These are phyloP conservation scores for Neomicropteryx cornuta DNA, from an alignment of 1,140 invertebrate genomes.

Conservation along the genomic window DNA sequence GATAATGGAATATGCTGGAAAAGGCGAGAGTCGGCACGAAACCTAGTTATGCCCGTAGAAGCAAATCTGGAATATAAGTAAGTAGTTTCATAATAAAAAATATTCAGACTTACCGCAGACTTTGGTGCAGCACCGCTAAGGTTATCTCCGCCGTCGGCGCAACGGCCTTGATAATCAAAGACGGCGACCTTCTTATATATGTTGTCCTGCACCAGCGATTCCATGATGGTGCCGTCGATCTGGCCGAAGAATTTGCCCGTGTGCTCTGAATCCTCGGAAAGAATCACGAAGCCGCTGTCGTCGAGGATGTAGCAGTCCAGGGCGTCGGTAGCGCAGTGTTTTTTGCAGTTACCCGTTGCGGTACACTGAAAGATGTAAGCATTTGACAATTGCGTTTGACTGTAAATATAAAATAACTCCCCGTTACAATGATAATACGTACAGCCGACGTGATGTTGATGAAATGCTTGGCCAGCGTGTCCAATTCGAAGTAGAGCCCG, in stretches of 20 bases:
- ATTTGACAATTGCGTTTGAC: constrained; percentile 2
- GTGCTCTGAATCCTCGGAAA: constrained; percentile 73
- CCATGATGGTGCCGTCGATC: constrained; percentile 91
- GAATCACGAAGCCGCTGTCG: constrained; percentile 88
- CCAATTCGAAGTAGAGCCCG: constrained; percentile 75
- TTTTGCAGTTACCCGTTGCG: constrained; percentile 55
- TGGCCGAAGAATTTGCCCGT: constrained; percentile 86
- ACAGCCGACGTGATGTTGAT: constrained; percentile 77
- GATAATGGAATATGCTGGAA: too few relatives aligned
- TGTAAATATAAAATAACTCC: neutral
- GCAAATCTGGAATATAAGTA: too few relatives aligned
- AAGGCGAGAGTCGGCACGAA: too few relatives aligned
- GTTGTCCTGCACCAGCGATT: constrained; percentile 78
- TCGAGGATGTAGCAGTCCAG: constrained; percentile 87
- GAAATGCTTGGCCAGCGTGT: constrained; percentile 69
- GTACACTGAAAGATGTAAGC: constrained; percentile 50
- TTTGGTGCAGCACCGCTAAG: constrained; percentile 48
- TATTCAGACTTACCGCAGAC: constrained; percentile 25
- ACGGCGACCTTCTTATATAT: constrained; percentile 81
- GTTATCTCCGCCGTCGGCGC: constrained; percentile 62
- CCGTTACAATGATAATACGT: constrained; percentile 20
- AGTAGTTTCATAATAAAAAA: too few relatives aligned
- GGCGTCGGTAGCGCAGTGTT: constrained; percentile 74
- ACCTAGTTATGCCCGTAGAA: too few relatives aligned
- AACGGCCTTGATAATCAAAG: constrained; percentile 81